These are phyloP conservation scores for Pocillopora verrucosa DNA, from an alignment of 64 coral and sea anemone species.

Conservation along the genomic window DNA sequence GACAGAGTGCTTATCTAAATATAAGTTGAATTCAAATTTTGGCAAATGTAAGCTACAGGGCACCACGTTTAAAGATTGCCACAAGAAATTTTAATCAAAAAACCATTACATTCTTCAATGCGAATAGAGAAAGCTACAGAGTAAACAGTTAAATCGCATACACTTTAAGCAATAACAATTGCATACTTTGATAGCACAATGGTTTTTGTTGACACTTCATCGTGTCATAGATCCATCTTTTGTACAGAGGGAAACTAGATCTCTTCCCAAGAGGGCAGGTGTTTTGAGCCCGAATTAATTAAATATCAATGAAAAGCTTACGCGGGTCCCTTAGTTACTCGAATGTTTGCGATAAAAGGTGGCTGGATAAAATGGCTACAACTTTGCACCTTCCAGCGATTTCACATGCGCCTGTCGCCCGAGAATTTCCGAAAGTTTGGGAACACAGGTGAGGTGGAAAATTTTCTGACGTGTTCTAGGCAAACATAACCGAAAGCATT, in stretches of 20 bases:
- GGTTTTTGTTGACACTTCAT: neutral
- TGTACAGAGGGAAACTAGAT: neutral
- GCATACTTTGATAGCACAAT: neutral
- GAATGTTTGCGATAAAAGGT: slow-evolving; percentile 14
- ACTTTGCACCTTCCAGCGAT: slow-evolving; percentile 17
- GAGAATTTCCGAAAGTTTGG: slow-evolving; percentile 21
- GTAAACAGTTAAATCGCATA: neutral
- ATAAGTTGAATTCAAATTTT: too few relatives aligned
- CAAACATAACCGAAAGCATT: neutral
- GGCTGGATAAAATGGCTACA: neutral
- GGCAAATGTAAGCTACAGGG: too few relatives aligned
- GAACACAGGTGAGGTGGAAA: neutral
- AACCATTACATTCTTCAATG: too few relatives aligned
- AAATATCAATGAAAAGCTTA: slow-evolving; percentile 29
- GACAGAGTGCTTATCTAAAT: too few relatives aligned
- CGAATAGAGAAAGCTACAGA: neutral
- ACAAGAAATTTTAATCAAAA: too few relatives aligned
- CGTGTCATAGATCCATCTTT: neutral
- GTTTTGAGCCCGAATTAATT: slow-evolving; percentile 28
- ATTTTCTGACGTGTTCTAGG: neutral
- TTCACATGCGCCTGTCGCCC: neutral
- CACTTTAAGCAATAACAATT: neutral
- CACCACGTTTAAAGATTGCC: too few relatives aligned
- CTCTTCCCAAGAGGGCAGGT: slow-evolving; percentile 24
- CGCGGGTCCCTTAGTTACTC: slow-evolving; percentile 27